Conservation (phyloP, 2,888 invertebrate genomes). For the Endomychus coccineus region DNA sequence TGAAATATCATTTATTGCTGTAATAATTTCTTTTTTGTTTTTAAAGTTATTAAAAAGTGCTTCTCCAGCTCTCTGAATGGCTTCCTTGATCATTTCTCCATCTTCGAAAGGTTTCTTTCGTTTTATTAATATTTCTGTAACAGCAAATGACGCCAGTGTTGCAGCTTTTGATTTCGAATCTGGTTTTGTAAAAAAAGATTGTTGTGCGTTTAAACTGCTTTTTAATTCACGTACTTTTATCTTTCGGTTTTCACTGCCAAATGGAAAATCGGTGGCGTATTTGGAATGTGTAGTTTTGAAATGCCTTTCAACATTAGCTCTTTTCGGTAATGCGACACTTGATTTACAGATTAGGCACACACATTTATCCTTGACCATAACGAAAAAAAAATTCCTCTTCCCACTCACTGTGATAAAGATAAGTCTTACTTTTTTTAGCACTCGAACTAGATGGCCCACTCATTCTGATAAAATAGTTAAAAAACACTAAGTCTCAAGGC, state of each 20-base stretch:
- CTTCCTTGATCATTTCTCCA: constrained; percentile 19
- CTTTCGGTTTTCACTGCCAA: constrained; percentile 14
- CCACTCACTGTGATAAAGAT: constrained; percentile 18
- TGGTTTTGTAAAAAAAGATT: constrained; percentile 17
- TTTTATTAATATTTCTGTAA: constrained; percentile 22
- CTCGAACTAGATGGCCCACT: too few species aligned
- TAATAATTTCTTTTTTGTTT: constrained; percentile 21
- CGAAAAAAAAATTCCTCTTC: constrained; percentile 18
- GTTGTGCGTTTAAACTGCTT: constrained; percentile 8
- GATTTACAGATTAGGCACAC: constrained; percentile 17
- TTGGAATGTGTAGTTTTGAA: constrained; percentile 16
- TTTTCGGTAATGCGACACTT: constrained; percentile 18
- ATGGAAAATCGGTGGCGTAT: constrained; percentile 17
- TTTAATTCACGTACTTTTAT: constrained; percentile 13
- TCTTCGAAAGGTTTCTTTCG: constrained; percentile 26
- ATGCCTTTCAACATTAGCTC: constrained; percentile 17
- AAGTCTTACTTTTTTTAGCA: constrained; percentile 17
- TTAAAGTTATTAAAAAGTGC: constrained; percentile 20
- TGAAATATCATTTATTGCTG: constrained; percentile 17
- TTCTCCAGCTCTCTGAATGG: constrained; percentile 19
- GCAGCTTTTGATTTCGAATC: constrained; percentile 15
- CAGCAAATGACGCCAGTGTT: constrained; percentile 19
- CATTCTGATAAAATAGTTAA: too few species aligned
- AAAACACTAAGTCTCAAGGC: too few species aligned
- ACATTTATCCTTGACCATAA: constrained; percentile 17